Evolutionary conservation across 1,140 invertebrate species (phyloP), one percentile per base, ranked within the genome.

Genomic region (Hypsibius dujardini): DNA sequence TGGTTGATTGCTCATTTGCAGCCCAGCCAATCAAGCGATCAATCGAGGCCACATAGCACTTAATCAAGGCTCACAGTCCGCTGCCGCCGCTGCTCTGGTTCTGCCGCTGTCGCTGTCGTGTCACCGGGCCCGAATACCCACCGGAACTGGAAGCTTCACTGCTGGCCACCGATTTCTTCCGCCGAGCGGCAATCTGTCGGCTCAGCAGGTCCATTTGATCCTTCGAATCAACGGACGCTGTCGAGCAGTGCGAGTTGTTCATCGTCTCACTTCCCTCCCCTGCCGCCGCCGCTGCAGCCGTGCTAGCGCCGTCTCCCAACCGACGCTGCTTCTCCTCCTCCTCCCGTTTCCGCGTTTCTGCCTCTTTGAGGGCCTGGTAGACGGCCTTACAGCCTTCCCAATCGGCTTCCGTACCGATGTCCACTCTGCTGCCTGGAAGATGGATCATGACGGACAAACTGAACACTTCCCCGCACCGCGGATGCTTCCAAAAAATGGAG

Each of bases 361-460:
- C 7, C 7, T 56, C 50, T n/a, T 56, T 56, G 50, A 56, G 50
- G n/a, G 50, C 50, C 7, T 7, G 50, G 50, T 56, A 56, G 50
- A 56, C 50, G 7, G 7, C 7, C 50, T 56, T 56, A n/a, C 50
- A 56, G 50, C 7, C 50, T n/a, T 56, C 50, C 50, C 50, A 56
- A n/a, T 56, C 50, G n/a, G 50, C 50, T 7, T 56, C 50, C 50
- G n/a, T 56, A 7, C 50, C 50, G 50, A 56, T 56, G 7, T 56
- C 50, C 7, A 56, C n/a, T n/a, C 50, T 7, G n/a, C 50, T 56
- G 50, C 50, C 7, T n/a, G 50, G 50, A 7, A 56, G n/a, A 56
- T 56, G 50, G 50, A 56, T 56, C 50, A 56, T 56, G 50, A n/a
- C 50, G 50, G n/a, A 56, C n/a, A n/a, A n/a, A n/a, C n/a, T n/a